phyloP scores from a whole-genome alignment of 2,888 invertebrate genomes.

The Vesta saturnalis region DNA sequence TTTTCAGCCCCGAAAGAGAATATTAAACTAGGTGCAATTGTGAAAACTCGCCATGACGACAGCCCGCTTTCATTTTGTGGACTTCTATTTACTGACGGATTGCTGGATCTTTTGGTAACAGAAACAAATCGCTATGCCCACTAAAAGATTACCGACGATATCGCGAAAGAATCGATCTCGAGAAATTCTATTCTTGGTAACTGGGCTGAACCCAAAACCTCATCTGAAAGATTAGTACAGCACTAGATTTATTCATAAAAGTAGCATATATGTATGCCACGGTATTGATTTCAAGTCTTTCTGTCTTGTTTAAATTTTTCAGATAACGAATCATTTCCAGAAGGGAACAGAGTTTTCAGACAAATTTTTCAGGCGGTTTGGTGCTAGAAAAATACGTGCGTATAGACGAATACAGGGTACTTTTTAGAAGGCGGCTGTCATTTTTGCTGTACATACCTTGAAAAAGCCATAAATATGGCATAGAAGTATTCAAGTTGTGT shows the following conservation, averaged over 20 bases:
- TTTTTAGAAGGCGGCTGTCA: conserved; percentile 49
- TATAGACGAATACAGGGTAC: conserved; percentile 53
- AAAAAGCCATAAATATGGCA: conserved; percentile 51
- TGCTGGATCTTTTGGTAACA: neutral
- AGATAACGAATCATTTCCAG: neutral
- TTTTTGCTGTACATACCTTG: conserved; percentile 53
- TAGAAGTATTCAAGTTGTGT: conserved; percentile 43
- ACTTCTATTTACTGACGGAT: neutral
- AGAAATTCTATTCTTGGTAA: neutral
- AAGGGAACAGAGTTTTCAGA: neutral
- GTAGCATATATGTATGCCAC: neutral
- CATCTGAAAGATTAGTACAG: conserved; percentile 19
- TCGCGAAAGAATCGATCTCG: neutral
- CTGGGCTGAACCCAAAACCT: conserved; percentile 8
- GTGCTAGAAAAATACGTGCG: too few relatives aligned
- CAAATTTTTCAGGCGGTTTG: neutral
- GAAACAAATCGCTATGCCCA: too few relatives aligned
- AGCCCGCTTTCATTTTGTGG: conserved; percentile 8
- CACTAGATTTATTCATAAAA: neutral
- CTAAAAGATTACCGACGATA: neutral
- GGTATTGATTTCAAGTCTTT: neutral
- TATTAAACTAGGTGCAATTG: neutral
- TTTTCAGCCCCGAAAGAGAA: neutral
- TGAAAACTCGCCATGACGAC: too few relatives aligned
- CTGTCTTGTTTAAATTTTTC: neutral